phyloP scores from a whole-genome alignment of 2,113 vertebrate genomes.

The Notothenia coriiceps region DNA sequence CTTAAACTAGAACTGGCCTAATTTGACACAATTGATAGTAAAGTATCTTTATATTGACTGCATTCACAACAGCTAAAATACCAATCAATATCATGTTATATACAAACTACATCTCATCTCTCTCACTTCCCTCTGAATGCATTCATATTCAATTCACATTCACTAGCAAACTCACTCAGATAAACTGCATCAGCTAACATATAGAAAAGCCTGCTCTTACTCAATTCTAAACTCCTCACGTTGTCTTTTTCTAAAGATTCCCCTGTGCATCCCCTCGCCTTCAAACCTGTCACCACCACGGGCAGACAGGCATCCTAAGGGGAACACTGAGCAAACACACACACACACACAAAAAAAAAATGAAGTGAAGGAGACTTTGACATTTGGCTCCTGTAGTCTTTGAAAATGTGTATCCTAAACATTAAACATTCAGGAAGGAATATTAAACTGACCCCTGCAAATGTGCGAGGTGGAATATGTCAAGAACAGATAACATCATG shows the following conservation, averaged over 20 bases:
- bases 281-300: conserved; percentile 67
- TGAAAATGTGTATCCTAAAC: conserved; percentile 57
- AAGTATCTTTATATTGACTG: conserved; percentile 4
- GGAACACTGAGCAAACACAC: conserved; percentile 42
- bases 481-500: conserved; percentile 61
- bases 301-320: conserved; percentile 61
- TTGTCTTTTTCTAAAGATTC: conserved; percentile 44
- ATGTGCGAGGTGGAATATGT: conserved; percentile 58
- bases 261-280: conserved; percentile 47
- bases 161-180: conserved; percentile 12
- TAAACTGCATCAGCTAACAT: conserved; percentile 17
- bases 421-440: conserved; percentile 66
- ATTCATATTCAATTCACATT: conserved; percentile 17
- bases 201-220: conserved; percentile 9
- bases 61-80: not conserved
- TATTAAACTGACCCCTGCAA: conserved; percentile 65
- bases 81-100: not conserved
- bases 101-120: not conserved
- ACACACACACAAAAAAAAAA: conserved; percentile 37
- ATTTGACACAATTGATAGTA: not conserved
- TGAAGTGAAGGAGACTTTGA: conserved; percentile 65
- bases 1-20: too few species aligned
- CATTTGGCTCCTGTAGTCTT: conserved; percentile 67
- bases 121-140: conserved; percentile 3
- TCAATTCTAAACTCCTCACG: conserved; percentile 57